A percentile compares a stretch with the other conserved stretches of the same genome.
Evolutionary conservation across 2,113 vertebrate genomes (phyloP).

Genomic region (Thamnophis sirtalis): DNA sequence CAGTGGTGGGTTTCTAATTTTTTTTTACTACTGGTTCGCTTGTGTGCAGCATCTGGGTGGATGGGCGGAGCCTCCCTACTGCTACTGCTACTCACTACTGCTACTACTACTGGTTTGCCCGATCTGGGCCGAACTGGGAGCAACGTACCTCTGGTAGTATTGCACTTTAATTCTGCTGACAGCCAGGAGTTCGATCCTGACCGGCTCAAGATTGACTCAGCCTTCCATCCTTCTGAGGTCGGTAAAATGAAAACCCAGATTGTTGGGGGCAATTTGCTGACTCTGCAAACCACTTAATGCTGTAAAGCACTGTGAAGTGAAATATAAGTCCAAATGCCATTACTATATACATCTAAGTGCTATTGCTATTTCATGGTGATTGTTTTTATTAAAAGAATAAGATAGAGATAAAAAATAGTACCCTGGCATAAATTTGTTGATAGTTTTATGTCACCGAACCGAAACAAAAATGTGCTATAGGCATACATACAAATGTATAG

Average conservation of each 20-base stretch:
- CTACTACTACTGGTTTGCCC: too few species aligned
- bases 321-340: not conserved
- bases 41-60: too few species aligned
- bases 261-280: not conserved
- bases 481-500: not conserved
- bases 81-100: too few species aligned
- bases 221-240: not conserved
- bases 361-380: not conserved
- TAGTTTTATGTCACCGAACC: not conserved
- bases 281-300: not conserved
- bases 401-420: not conserved
- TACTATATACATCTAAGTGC: not conserved
- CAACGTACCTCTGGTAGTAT: not conserved
- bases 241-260: not conserved
- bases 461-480: not conserved
- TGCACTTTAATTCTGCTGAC: not conserved
- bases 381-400: not conserved
- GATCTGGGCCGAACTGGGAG: too few species aligned
- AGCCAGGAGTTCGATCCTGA: not conserved
- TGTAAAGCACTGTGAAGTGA: not conserved
- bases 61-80: too few species aligned
- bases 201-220: not conserved
- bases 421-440: not conserved
- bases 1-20: too few species aligned
- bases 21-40: too few species aligned